phyloP scores from a whole-genome alignment of 2,797 vertebrate genomes.

The Glossophaga mutica region DNA sequence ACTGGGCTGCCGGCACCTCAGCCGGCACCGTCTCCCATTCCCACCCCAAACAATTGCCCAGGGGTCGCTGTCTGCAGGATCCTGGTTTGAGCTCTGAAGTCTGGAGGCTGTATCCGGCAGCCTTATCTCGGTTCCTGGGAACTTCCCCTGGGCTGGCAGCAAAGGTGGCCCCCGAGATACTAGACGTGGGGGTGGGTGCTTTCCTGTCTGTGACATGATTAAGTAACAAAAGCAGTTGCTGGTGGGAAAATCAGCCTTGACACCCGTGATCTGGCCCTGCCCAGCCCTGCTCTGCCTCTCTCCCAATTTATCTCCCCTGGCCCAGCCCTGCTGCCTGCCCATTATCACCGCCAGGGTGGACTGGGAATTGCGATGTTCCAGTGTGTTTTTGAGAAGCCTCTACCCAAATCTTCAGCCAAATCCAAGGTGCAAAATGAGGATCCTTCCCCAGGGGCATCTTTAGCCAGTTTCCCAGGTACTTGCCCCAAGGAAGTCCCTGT shows the following conservation, averaged over 20 bases:
- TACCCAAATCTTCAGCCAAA: background rate
- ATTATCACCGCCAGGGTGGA: background rate
- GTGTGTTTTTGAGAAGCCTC: rapidly evolving
- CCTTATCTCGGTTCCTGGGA: conserved; percentile 38
- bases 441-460: background rate
- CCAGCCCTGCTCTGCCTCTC: background rate
- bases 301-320: background rate
- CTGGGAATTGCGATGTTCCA: background rate
- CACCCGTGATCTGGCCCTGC: background rate
- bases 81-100: conserved; percentile 13
- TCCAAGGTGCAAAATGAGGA: rapidly evolving
- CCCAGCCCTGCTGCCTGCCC: background rate
- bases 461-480: background rate
- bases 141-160: background rate
- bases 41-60: background rate
- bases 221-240: conserved; percentile 35
- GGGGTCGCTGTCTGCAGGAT: background rate
- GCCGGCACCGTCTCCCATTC: background rate
- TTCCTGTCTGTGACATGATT: conserved; percentile 40
- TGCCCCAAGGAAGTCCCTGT: too few species aligned
- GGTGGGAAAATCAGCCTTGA: background rate
- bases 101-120: background rate
- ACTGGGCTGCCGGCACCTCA: background rate
- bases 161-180: conserved; percentile 32
- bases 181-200: background rate